phyloP scores from a whole-genome alignment of 2,888 invertebrate genomes.

The Arctia plantaginis region DNA sequence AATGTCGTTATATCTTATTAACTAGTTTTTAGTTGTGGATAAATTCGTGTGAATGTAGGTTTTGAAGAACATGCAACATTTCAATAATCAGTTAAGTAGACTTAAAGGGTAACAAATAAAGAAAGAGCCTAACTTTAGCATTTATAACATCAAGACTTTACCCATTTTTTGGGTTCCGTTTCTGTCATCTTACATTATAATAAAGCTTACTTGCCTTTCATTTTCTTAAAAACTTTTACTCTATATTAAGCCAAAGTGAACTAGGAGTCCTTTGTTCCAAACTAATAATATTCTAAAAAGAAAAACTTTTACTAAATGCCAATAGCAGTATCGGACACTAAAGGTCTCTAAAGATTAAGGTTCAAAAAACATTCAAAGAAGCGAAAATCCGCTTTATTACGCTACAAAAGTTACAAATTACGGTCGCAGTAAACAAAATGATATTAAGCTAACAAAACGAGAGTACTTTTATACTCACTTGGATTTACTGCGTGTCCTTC shows the following conservation, averaged over 20 bases:
- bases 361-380: slow-evolving; percentile 46
- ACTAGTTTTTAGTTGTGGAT: background rate
- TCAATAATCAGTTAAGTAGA: background rate
- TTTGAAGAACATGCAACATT: background rate
- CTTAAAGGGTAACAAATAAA: background rate
- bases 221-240: background rate
- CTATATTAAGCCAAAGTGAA: background rate
- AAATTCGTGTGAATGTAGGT: too few relatives aligned
- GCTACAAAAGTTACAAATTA: slow-evolving; percentile 54
- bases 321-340: slow-evolving; percentile 24
- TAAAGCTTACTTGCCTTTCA: background rate
- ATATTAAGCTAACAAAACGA: slow-evolving; percentile 54
- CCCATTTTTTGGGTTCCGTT: background rate
- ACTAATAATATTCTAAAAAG: slow-evolving; percentile 30
- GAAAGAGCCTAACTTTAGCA: background rate
- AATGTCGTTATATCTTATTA: background rate
- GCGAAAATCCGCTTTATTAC: slow-evolving; percentile 46
- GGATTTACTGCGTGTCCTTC: slow-evolving; percentile 82
- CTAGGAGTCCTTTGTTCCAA: slow-evolving; percentile 3
- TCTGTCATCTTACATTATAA: background rate
- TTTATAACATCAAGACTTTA: background rate
- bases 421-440: slow-evolving; percentile 53
- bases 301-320: slow-evolving; percentile 26
- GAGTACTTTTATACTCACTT: slow-evolving; percentile 70
- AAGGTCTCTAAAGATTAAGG: slow-evolving; percentile 29